Conservation (phyloP, 2,797 vertebrate genomes). For the Anguilla megastoma region DNA sequence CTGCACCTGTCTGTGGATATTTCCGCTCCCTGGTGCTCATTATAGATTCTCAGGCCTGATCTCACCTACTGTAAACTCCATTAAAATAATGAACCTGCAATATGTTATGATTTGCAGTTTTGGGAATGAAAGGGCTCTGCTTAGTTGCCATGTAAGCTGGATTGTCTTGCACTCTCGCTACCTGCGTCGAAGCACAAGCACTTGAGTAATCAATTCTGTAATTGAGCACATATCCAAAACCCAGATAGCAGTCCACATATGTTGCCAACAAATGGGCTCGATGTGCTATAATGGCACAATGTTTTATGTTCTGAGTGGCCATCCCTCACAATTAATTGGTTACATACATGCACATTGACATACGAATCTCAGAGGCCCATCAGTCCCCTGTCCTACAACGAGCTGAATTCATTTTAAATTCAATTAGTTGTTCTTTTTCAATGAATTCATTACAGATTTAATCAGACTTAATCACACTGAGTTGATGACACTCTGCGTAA, state of each 20-base stretch:
- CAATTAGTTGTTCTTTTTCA: constrained; percentile 12
- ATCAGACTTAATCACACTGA: neutral
- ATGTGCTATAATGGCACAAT: neutral
- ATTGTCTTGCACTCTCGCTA: neutral
- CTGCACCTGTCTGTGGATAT: neutral
- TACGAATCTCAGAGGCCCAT: neutral
- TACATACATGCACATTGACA: neutral
- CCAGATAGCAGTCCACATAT: neutral
- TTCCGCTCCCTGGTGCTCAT: neutral
- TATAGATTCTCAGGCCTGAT: neutral
- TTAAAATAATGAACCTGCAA: neutral
- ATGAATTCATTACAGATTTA: constrained; percentile 20
- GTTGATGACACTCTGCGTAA: constrained; percentile 11
- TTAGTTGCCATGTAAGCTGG: neutral
- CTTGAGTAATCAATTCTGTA: neutral
- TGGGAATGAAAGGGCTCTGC: neutral
- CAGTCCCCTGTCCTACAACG: neutral
- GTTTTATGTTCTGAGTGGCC: neutral
- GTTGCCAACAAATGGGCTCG: neutral
- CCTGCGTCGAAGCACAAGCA: neutral
- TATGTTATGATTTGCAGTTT: neutral
- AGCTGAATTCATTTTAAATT: constrained; percentile 16
- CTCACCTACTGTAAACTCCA: neutral
- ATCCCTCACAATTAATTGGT: neutral
- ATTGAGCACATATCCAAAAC: neutral